Conservation (phyloP, 2,888 invertebrate genomes). For the Agrochola litura region DNA sequence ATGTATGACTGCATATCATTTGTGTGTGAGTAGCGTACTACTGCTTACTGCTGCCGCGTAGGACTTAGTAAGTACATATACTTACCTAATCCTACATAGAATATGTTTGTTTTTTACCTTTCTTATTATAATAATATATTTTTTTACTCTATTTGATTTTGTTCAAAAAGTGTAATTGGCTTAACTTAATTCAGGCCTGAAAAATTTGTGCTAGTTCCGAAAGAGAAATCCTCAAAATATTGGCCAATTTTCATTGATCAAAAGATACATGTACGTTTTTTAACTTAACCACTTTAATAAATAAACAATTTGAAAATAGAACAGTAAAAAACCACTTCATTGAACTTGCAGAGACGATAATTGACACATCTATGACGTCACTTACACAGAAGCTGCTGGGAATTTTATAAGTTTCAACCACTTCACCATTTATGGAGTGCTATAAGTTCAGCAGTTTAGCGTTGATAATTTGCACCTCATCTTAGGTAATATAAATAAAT, state of each 20-base stretch:
- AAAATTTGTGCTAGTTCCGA: background rate
- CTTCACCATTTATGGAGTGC: background rate
- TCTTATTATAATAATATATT: too few species aligned
- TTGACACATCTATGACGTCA: slow-evolving; percentile 52
- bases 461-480: background rate
- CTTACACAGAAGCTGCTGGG: slow-evolving; percentile 14
- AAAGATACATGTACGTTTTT: background rate
- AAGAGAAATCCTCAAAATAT: background rate
- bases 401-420: slow-evolving; percentile 31
- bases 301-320: slow-evolving; percentile 16
- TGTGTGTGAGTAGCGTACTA: background rate
- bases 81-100: too few species aligned
- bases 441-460: slow-evolving; percentile 16
- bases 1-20: background rate
- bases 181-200: background rate
- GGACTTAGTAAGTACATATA: too few species aligned
- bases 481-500: slow-evolving; percentile 8
- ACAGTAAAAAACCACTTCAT: slow-evolving; percentile 24
- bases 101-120: too few species aligned
- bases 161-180: background rate
- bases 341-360: slow-evolving; percentile 37
- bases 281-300: background rate
- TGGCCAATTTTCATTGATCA: background rate
- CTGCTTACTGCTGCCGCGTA: too few species aligned
- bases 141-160: background rate